phyloP scores from a whole-genome alignment of 2,113 vertebrate species.

The Trematocara unimaculatum region DNA sequence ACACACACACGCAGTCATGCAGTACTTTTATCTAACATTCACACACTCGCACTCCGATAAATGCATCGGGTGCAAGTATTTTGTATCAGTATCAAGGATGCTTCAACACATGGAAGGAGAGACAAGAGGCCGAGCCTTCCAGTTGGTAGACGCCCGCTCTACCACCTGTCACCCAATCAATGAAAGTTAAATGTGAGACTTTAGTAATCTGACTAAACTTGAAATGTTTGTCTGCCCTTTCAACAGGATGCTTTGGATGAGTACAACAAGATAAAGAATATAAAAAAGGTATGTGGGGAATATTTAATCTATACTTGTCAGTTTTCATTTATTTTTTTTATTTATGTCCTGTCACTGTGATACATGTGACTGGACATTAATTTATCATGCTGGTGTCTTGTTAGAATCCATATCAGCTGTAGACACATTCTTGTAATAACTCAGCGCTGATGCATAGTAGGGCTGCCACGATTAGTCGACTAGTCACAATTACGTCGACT shows the following conservation, averaged over 20 bases:
- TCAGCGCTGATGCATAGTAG: not conserved
- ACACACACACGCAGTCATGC: not conserved
- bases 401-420: not conserved
- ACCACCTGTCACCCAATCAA: not conserved
- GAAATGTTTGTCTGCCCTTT: not conserved
- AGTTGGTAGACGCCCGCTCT: not conserved
- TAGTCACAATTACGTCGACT: not conserved
- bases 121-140: not conserved
- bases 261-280: conserved; percentile 73
- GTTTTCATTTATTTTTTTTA: not conserved
- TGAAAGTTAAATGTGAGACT: not conserved
- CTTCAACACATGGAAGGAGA: not conserved
- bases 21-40: not conserved
- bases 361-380: not conserved
- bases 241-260: conserved; percentile 74
- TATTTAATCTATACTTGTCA: not conserved
- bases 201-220: not conserved
- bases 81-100: not conserved
- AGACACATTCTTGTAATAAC: not conserved
- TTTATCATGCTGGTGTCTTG: not conserved
- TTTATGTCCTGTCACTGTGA: not conserved
- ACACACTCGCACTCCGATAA: not conserved
- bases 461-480: not conserved
- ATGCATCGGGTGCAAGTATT: not conserved
- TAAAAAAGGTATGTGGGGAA: conserved; percentile 65